phyloP scores from a whole-genome alignment of 2,888 invertebrate genomes.

The Balanococcus diminutus region DNA sequence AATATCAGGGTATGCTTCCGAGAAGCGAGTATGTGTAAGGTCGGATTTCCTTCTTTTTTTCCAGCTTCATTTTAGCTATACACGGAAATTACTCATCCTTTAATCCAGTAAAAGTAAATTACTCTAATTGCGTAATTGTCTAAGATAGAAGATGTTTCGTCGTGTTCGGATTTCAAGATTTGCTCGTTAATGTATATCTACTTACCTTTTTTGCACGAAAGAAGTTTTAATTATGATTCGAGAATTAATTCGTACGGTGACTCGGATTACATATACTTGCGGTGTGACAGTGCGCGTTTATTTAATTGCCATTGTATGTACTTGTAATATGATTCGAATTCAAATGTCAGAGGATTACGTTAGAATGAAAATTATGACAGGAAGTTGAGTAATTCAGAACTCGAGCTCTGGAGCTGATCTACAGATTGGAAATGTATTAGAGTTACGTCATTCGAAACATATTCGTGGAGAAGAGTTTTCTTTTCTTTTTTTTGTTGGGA shows the following conservation, averaged over 20 bases:
- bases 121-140: background rate
- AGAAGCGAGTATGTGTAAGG: background rate
- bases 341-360: too few relatives aligned
- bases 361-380: too few relatives aligned
- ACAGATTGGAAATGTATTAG: too few relatives aligned
- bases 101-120: background rate
- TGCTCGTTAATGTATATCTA: background rate
- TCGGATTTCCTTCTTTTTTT: background rate
- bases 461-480: too few relatives aligned
- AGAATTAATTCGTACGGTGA: background rate
- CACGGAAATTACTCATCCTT: background rate
- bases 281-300: too few relatives aligned
- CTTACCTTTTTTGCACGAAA: background rate
- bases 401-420: too few relatives aligned
- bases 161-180: background rate
- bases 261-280: background rate
- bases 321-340: too few relatives aligned
- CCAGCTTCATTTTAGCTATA: background rate
- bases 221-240: background rate
- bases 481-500: too few relatives aligned
- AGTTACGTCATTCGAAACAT: too few relatives aligned
- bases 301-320: too few relatives aligned
- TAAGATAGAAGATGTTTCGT: background rate
- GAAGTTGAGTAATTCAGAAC: too few relatives aligned
- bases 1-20: background rate